Evolutionary conservation across 2,113 vertebrate genomes (phyloP).

Genomic region (Lynx canadensis): DNA sequence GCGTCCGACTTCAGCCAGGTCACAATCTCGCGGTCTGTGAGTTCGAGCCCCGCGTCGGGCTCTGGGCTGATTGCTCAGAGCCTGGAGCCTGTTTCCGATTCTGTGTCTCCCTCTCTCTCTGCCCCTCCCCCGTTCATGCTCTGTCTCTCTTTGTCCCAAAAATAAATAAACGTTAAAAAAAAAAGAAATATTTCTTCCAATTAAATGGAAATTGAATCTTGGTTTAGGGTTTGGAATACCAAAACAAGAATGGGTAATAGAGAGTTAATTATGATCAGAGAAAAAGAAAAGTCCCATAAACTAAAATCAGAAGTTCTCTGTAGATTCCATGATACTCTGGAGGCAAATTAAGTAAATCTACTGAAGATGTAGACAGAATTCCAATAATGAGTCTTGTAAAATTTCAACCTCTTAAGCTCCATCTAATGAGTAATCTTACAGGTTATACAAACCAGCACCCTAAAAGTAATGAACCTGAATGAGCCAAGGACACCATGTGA

Average conservation of each 20-base stretch:
- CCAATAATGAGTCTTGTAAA: conserved; percentile 66
- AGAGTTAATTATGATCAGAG: conserved; percentile 17
- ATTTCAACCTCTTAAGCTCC: conserved; percentile 48
- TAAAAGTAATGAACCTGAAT: background rate
- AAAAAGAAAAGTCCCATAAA: conserved; percentile 43
- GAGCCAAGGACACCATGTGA: background rate
- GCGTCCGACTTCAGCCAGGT: too few species aligned
- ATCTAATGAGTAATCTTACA: conserved; percentile 40
- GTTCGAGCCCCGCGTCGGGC: too few species aligned
- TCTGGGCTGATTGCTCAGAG: too few species aligned
- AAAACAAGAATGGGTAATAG: background rate
- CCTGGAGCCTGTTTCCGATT: too few species aligned
- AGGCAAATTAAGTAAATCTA: conserved; percentile 72
- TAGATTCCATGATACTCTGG: background rate
- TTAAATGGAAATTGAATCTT: background rate
- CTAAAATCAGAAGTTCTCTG: conserved; percentile 16
- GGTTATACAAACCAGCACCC: background rate
- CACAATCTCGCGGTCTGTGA: too few species aligned
- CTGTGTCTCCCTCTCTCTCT: too few species aligned
- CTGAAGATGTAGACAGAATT: conserved; percentile 55
- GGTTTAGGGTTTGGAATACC: background rate
- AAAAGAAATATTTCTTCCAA: background rate
- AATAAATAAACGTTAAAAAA: too few species aligned
- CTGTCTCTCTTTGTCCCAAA: too few species aligned
- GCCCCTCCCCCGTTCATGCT: too few species aligned